Evolutionary conservation across 2,113 vertebrate genomes (phyloP), one percentile per base, ranked within the genome.

Genomic region (Beaufortia kweichowensis): DNA sequence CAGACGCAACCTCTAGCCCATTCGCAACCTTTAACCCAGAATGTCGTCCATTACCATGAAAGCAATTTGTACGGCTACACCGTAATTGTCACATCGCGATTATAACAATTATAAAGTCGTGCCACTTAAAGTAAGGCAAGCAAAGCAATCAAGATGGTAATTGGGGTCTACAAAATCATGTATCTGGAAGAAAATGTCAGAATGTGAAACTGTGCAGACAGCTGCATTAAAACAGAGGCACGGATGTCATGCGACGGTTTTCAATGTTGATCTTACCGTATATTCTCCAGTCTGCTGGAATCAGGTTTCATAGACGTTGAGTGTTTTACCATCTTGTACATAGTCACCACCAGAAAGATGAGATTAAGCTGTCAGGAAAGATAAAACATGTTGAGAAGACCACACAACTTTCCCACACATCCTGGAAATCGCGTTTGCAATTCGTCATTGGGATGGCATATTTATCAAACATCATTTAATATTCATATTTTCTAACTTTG

Each of bases 271-370:
- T 91, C 96, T 96, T 92, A 98, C 96, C 96, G 96, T 95, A 99
- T 99, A 91, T 95, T 97, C 91, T 98, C 96, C 91, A 98, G 93
- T 89, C 96, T 94, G 92, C 95, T 96, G 81, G 97, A 99, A 89
- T 99, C 97, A 55, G 96, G 97, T 95, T 98, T 98, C 94, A 99
- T 93, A 86, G 97, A 97, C 85, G 95, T 96, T 83, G 97, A 97
- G 86, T 98, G 95, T 88, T 97, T 99, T 94, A 98, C 94, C 97
- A 99, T 98, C 95, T 98, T 99, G 92, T 95, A 97, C 92, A 98
- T 92, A 60, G 96, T 98, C 92, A 99, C 94, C 90, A 96, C 91
- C 94, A 99, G 91, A 92, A 98, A 95, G 93, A 97, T 92, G 92
- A 98, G 91, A 91, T 98, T 99, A 90, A 98, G 92, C 97, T 99